phyloP scores from a whole-genome alignment of 2,113 vertebrate genomes.

The Bambusicola thoracicus region DNA sequence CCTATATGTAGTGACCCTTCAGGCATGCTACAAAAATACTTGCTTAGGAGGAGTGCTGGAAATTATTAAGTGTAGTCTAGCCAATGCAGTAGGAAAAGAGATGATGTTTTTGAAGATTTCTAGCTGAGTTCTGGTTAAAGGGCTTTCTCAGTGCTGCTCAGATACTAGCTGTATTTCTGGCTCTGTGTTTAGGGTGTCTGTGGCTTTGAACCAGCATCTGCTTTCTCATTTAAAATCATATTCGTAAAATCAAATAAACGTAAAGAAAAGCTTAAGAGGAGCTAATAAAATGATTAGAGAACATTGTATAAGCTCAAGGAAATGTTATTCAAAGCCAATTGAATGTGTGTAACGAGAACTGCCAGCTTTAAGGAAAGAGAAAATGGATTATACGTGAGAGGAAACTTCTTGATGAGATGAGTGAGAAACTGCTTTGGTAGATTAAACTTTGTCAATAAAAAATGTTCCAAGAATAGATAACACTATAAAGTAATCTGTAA shows the following conservation, averaged over 20 bases:
- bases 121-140: not conserved
- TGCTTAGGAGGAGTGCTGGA: not conserved
- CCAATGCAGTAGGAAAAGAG: not conserved
- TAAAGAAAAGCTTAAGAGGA: not conserved
- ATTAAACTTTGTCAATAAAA: slow-evolving; percentile 49
- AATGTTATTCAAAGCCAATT: slow-evolving; percentile 6
- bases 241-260: not conserved
- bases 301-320: not conserved
- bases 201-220: slow-evolving; percentile 1
- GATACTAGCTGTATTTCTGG: not conserved
- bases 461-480: slow-evolving; percentile 21
- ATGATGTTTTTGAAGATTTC: not conserved
- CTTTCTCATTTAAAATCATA: not conserved
- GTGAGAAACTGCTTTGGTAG: slow-evolving; percentile 31
- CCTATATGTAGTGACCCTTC: not conserved
- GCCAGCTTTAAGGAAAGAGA: slow-evolving; percentile 2
- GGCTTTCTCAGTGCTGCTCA: not conserved
- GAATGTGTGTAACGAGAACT: not conserved
- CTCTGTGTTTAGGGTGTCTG: not conserved
- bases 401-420: slow-evolving; percentile 40
- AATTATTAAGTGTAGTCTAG: not conserved
- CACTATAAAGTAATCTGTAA: slow-evolving; percentile 14
- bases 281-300: not conserved
- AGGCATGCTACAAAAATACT: not conserved
- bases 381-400: slow-evolving; percentile 11